Conservation (phyloP, 2,888 invertebrate genomes). For the Torymus texanus region DNA sequence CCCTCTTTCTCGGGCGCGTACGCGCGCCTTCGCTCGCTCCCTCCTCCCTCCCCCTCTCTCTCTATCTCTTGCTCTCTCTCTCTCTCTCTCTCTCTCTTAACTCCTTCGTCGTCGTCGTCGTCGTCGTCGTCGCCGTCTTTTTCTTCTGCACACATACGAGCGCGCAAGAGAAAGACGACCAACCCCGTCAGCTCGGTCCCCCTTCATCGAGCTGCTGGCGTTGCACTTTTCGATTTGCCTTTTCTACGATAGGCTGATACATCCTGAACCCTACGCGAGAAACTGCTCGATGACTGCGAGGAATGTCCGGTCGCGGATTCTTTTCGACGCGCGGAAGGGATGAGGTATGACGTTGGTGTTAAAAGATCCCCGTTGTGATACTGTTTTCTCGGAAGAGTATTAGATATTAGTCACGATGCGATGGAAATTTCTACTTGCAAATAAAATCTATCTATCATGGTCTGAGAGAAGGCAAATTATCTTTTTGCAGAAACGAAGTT, state of each 20-base stretch:
- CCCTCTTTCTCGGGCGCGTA: conserved; percentile 6
- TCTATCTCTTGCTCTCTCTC: neutral
- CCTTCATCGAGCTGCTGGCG: neutral
- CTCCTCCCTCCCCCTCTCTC: neutral
- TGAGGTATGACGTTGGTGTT: neutral
- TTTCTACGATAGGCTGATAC: no score
- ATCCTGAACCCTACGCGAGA: neutral
- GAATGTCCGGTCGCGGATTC: neutral
- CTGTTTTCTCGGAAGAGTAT: neutral
- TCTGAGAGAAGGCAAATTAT: neutral
- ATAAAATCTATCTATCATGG: neutral
- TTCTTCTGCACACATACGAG: conserved; percentile 31
- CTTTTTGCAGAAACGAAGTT: no score
- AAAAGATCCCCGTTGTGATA: conserved; percentile 17
- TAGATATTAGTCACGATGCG: neutral
- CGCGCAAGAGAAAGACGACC: conserved; percentile 2
- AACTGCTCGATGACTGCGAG: neutral
- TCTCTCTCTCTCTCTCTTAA: neutral
- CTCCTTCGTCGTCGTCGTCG: conserved; percentile 15
- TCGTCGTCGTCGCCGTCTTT: neutral
- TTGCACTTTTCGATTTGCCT: neutral
- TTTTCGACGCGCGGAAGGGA: neutral
- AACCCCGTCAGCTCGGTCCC: conserved; percentile 1
- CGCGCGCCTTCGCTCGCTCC: neutral
- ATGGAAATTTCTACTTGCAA: neutral